Evolutionary conservation across 2,113 vertebrate species (phyloP).

Genomic region (Mohoua ochrocephala): DNA sequence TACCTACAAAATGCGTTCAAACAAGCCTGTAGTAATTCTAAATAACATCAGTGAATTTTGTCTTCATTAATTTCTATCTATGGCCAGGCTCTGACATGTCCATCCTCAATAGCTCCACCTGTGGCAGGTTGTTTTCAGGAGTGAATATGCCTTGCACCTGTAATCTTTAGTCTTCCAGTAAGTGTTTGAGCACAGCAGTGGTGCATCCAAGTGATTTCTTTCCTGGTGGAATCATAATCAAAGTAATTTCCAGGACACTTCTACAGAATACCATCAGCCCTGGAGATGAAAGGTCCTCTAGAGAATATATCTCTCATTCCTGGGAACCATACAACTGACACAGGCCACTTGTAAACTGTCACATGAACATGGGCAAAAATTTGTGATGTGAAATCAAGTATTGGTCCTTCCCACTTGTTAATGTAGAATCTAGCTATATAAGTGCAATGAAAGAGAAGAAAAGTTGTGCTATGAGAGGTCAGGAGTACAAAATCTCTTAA

Average conservation of each 20-base stretch:
- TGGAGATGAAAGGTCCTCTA: background rate
- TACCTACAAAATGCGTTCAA: background rate
- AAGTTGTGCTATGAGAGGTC: background rate
- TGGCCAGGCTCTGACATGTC: background rate
- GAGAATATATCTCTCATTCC: background rate
- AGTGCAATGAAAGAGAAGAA: background rate
- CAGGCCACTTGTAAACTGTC: background rate
- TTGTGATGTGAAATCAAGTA: background rate
- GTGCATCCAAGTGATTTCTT: background rate
- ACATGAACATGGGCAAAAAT: background rate
- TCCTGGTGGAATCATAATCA: background rate
- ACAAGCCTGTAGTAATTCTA: background rate
- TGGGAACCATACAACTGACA: background rate
- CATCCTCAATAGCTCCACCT: background rate
- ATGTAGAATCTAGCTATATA: background rate
- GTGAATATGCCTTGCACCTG: background rate
- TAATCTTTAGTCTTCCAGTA: background rate
- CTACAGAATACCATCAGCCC: background rate
- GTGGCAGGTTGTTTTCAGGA: background rate
- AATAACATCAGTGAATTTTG: background rate
- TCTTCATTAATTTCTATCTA: background rate
- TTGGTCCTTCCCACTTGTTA: background rate
- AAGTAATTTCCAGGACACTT: background rate
- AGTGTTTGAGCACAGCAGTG: background rate
- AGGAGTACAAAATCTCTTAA: background rate